Percentiles rank a stretch among this genome's conserved stretches.
phyloP scores from a whole-genome alignment of 2,888 invertebrate genomes.

The Enchytraeus crypticus region DNA sequence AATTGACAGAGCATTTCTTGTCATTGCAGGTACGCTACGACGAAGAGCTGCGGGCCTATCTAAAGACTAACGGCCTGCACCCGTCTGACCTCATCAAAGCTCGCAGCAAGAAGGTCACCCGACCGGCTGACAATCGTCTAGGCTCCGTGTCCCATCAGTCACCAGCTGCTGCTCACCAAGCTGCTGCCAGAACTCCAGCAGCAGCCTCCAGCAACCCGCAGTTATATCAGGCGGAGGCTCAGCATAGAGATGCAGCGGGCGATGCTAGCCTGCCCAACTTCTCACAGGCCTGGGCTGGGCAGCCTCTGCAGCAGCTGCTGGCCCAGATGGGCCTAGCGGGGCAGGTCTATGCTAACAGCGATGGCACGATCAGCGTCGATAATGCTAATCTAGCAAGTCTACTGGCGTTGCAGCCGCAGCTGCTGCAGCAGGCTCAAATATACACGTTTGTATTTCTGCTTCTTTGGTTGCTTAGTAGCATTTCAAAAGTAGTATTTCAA shows the following conservation, averaged over 20 bases:
- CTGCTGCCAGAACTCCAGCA: not conserved
- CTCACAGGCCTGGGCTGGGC: conserved; percentile 1
- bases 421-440: not conserved
- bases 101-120: not conserved
- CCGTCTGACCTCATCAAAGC: conserved; percentile 23
- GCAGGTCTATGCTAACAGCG: conserved; percentile 3
- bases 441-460: not conserved
- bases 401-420: not conserved
- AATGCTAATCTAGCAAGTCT: not conserved
- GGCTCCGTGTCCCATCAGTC: not conserved
- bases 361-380: not conserved
- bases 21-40: conserved; percentile 25
- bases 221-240: not conserved
- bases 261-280: not conserved
- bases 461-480: not conserved
- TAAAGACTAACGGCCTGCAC: conserved; percentile 22
- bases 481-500: not conserved
- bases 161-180: no score
- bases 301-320: conserved; percentile 9
- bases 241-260: not conserved
- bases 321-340: conserved; percentile 9
- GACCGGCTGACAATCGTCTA: not conserved
- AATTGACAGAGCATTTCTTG: no score
- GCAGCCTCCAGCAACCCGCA: conserved; percentile 2
- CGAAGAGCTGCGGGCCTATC: conserved; percentile 21